Percentiles rank a stretch among this genome's conserved stretches.
Evolutionary conservation across 2,113 vertebrate species (phyloP).

Genomic region (Reinhardtius hippoglossoides): DNA sequence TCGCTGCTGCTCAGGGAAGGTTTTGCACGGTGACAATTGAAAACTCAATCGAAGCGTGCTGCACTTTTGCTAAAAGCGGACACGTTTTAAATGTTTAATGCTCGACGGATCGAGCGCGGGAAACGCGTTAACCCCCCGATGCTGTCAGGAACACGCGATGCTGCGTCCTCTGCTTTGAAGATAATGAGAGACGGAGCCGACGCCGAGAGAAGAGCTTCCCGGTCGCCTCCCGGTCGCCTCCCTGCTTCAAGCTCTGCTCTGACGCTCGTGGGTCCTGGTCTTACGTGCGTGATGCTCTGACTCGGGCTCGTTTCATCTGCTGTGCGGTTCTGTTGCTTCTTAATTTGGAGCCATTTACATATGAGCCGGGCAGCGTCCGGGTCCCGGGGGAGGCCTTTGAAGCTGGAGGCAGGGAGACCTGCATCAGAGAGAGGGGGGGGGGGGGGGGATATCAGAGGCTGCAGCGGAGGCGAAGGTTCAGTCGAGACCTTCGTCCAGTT

Average conservation of each 20-base stretch:
- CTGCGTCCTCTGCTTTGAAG: constrained; percentile 6
- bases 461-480: no score
- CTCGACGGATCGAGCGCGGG: not conserved
- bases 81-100: constrained; percentile 21
- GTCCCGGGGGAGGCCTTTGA: constrained; percentile 46
- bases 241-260: not conserved
- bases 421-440: not conserved
- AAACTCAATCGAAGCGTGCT: no score
- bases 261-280: constrained; percentile 37
- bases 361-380: constrained; percentile 31
- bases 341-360: constrained; percentile 56
- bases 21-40: no score
- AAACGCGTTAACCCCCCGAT: constrained; percentile 19
- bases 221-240: no score
- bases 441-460: no score
- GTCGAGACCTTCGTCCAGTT: no score
- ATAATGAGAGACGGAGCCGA: constrained; percentile 1
- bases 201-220: no score
- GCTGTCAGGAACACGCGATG: constrained; percentile 12
- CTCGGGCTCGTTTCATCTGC: constrained; percentile 51
- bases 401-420: constrained; percentile 11
- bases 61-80: not conserved
- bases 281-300: constrained; percentile 14
- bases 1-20: no score
- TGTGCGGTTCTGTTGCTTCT: not conserved